Percentiles rank a stretch among this genome's conserved stretches.
Conservation (phyloP, 2,888 invertebrate species). For the Exocentrus adspersus region DNA sequence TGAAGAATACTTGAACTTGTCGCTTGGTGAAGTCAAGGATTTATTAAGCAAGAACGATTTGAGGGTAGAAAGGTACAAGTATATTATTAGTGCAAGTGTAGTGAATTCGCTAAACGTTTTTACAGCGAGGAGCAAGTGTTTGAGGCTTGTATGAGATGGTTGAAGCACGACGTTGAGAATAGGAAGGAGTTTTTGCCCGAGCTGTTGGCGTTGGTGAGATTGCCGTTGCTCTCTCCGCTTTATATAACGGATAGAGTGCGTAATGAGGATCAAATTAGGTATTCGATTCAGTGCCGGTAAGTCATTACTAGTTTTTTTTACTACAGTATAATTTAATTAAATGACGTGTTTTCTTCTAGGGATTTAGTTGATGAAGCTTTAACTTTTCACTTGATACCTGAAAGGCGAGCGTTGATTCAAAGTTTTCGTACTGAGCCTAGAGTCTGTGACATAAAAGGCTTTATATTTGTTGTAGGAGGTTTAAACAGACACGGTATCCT, state of each 20-base stretch:
- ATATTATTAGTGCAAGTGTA: background rate
- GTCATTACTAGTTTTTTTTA: no score
- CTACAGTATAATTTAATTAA: no score
- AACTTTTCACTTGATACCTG: slow-evolving; percentile 89
- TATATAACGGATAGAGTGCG: slow-evolving; percentile 84
- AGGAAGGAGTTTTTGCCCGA: slow-evolving; percentile 73
- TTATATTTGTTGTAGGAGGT: slow-evolving; percentile 89
- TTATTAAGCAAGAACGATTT: slow-evolving; percentile 81
- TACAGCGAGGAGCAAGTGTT: slow-evolving; percentile 82
- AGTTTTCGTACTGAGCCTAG: slow-evolving; percentile 81
- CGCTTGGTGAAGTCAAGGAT: slow-evolving; percentile 72
- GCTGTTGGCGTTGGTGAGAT: slow-evolving; percentile 77
- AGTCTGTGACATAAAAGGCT: slow-evolving; percentile 79
- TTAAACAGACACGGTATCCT: slow-evolving; percentile 82
- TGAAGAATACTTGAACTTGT: slow-evolving; percentile 78
- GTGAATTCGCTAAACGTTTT: slow-evolving; percentile 16
- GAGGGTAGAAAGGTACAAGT: slow-evolving; percentile 69
- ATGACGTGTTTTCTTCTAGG: no score
- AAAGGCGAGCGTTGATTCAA: slow-evolving; percentile 79
- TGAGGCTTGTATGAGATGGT: slow-evolving; percentile 85
- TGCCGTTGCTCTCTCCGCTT: slow-evolving; percentile 83
- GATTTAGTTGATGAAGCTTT: slow-evolving; percentile 88
- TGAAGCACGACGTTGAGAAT: slow-evolving; percentile 70
- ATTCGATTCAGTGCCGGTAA: slow-evolving; percentile 81
- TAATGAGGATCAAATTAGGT: slow-evolving; percentile 79